Conservation (phyloP, 2,888 invertebrate genomes). For the Caenorhabditis sp. region DNA sequence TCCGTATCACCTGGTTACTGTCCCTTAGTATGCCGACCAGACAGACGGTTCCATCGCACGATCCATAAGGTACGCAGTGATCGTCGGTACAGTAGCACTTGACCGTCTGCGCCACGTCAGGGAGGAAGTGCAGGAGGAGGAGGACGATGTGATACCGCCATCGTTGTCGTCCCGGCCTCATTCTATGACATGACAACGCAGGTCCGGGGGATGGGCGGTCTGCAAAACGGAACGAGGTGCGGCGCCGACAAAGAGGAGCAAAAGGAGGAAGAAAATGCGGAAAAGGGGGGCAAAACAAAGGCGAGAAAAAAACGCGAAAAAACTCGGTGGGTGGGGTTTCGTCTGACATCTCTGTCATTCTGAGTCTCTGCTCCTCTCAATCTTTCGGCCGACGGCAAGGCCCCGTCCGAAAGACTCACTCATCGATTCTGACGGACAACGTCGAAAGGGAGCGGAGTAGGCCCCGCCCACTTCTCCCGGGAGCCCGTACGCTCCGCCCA, state of each 20-base stretch:
- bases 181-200: slow-evolving; percentile 49
- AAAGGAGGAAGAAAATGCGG: slow-evolving; percentile 20
- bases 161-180: slow-evolving; percentile 46
- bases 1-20: slow-evolving; percentile 68
- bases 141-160: slow-evolving; percentile 37
- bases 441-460: slow-evolving; percentile 36
- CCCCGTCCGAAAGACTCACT: slow-evolving; percentile 51
- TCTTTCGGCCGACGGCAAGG: slow-evolving; percentile 25
- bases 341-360: slow-evolving; percentile 46
- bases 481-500: slow-evolving; percentile 34
- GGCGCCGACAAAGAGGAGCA: background rate
- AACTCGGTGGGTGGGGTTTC: slow-evolving; percentile 48
- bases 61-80: slow-evolving; percentile 77
- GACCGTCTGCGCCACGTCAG: slow-evolving; percentile 32
- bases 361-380: slow-evolving; percentile 27
- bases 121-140: slow-evolving; percentile 18
- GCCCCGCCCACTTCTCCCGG: slow-evolving; percentile 41
- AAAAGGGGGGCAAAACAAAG: slow-evolving; percentile 29
- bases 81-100: slow-evolving; percentile 75
- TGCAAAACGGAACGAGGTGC: background rate
- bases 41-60: slow-evolving; percentile 76
- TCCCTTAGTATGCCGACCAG: slow-evolving; percentile 75
- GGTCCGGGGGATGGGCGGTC: slow-evolving; percentile 11
- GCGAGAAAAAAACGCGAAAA: slow-evolving; percentile 39
- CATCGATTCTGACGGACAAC: slow-evolving; percentile 54